Percentiles rank a stretch among this genome's conserved stretches.
Evolutionary conservation across 2,113 vertebrate genomes (phyloP).

Genomic region (Bostrychus sinensis): DNA sequence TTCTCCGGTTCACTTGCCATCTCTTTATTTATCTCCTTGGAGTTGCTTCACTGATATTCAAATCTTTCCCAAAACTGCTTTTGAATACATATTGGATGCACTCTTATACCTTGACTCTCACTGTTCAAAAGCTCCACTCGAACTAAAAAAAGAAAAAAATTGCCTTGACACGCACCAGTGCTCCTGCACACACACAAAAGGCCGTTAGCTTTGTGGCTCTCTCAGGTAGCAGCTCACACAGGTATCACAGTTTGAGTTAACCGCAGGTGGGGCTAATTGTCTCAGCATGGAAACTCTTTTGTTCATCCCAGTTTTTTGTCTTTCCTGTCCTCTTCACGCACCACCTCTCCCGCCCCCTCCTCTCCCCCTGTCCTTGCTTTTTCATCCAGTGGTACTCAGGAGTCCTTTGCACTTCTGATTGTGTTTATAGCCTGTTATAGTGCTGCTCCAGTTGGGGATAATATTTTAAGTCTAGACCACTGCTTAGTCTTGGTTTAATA

Average conservation of each 20-base stretch:
- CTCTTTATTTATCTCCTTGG: conserved; percentile 21
- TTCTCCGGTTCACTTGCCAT: conserved; percentile 23
- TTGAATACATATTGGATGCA: conserved; percentile 7
- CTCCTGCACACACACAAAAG: conserved; percentile 5
- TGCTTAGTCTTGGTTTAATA: too few species aligned
- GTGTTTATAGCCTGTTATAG: too few species aligned
- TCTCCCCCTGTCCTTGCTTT: background rate
- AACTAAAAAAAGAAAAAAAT: background rate
- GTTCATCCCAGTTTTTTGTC: conserved; percentile 16
- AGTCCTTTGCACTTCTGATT: too few species aligned
- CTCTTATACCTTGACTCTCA: background rate
- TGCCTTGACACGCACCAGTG: background rate
- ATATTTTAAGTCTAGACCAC: too few species aligned
- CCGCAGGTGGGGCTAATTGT: conserved; percentile 53
- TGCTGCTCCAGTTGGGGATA: too few species aligned
- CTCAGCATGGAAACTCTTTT: conserved; percentile 30
- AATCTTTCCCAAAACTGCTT: conserved; percentile 20
- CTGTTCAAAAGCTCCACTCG: background rate
- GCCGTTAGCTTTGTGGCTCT: background rate
- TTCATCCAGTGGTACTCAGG: too few species aligned
- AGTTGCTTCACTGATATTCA: conserved; percentile 41
- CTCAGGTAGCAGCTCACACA: conserved; percentile 5
- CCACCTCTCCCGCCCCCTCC: background rate
- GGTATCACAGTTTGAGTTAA: conserved; percentile 43
- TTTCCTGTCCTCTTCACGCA: conserved; percentile 3